Evolutionary conservation across 2,113 vertebrate species (phyloP).

Genomic region (Melanostigma gelatinosum): DNA sequence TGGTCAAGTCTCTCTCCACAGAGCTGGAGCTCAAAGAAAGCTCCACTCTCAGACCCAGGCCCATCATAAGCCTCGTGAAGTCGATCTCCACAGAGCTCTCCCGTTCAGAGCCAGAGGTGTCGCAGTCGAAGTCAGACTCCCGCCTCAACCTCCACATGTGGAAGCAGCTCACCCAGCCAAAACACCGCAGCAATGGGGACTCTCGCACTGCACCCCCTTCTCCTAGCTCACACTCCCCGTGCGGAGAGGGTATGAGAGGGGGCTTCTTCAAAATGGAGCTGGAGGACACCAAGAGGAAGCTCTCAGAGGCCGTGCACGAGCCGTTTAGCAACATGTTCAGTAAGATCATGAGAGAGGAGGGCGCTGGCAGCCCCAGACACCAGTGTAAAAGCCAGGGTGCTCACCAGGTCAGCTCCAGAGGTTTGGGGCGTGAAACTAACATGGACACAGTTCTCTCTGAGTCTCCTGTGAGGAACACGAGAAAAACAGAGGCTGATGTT

Average conservation of each 20-base stretch:
- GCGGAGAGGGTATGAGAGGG: conserved; percentile 75
- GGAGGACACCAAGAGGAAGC: conserved; percentile 89
- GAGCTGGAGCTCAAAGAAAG: conserved; percentile 83
- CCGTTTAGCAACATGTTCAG: conserved; percentile 87
- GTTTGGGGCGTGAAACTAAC: conserved; percentile 59
- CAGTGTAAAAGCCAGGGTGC: conserved; percentile 49
- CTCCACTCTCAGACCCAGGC: conserved; percentile 80
- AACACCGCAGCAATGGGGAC: conserved; percentile 78
- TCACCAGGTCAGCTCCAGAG: conserved; percentile 58
- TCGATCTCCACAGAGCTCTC: conserved; percentile 88
- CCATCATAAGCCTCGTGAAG: conserved; percentile 86
- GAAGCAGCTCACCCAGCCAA: conserved; percentile 86
- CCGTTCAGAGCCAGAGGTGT: conserved; percentile 83
- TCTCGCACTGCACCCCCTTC: conserved; percentile 88
- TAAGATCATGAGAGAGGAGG: conserved; percentile 89
- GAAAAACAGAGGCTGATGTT: conserved; percentile 60
- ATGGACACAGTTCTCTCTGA: conserved; percentile 55
- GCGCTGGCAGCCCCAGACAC: conserved; percentile 75
- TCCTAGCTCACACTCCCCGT: conserved; percentile 81
- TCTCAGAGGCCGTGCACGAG: conserved; percentile 82
- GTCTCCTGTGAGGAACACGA: conserved; percentile 43
- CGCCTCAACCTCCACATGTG: conserved; percentile 86
- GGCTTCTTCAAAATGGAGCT: conserved; percentile 88
- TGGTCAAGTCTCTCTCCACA: conserved; percentile 87
- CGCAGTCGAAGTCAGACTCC: conserved; percentile 87